These are phyloP conservation scores for Eudasyphora cyanicolor DNA, from an alignment of 2,888 invertebrate genomes.

Conservation along the genomic window DNA sequence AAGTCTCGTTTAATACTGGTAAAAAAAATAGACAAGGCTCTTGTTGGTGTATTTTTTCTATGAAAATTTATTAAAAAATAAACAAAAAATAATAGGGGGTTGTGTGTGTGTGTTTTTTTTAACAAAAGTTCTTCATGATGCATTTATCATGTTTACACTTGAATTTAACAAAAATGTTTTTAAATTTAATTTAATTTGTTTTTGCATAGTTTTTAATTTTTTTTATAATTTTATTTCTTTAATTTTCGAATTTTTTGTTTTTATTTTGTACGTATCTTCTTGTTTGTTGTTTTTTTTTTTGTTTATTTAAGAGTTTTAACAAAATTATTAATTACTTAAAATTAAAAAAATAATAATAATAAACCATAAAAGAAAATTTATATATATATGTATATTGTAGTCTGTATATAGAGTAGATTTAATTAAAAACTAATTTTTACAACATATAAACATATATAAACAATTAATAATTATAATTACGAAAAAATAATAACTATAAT, in stretches of 20 bases:
- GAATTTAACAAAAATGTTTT: conserved; percentile 54
- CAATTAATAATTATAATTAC: conserved; percentile 37
- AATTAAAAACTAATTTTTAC: conserved; percentile 63
- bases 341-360: conserved; percentile 51
- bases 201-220: conserved; percentile 32
- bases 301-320: conserved; percentile 22
- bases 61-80: conserved; percentile 68
- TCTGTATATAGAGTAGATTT: conserved; percentile 15
- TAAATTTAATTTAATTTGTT: conserved; percentile 60
- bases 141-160: conserved; percentile 54
- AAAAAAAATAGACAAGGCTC: conserved; percentile 43
- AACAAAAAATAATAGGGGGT: conserved; percentile 52
- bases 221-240: conserved; percentile 31
- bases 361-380: neutral
- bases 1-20: neutral
- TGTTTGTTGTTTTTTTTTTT: conserved; percentile 69
- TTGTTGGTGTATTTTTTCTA: conserved; percentile 54
- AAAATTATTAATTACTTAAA: conserved; percentile 48
- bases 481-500: conserved; percentile 35
- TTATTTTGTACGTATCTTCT: conserved; percentile 45
- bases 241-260: conserved; percentile 45
- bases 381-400: neutral
- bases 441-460: conserved; percentile 63
- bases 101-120: no score
- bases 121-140: conserved; percentile 67